Evolutionary conservation across 2,888 invertebrate genomes (phyloP).

Genomic region (Heliconius ismenius): DNA sequence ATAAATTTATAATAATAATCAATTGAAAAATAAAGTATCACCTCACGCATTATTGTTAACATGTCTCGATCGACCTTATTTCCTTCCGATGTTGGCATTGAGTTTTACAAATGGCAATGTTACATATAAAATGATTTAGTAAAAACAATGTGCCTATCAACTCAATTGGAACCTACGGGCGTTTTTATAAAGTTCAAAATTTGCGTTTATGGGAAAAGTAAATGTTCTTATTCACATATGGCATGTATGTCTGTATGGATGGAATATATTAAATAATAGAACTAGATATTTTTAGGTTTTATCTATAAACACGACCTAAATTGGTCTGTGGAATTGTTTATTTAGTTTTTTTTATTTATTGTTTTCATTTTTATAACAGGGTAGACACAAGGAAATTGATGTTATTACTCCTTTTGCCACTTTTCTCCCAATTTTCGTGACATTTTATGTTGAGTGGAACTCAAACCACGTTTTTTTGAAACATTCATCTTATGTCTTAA

Average conservation of each 20-base stretch:
- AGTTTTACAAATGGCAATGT: constrained; percentile 51
- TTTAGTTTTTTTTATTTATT: neutral
- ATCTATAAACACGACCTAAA: neutral
- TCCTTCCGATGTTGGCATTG: constrained; percentile 59
- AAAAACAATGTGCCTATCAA: neutral
- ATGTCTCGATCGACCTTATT: constrained; percentile 53
- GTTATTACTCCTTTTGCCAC: too few relatives aligned
- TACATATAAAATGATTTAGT: constrained; percentile 40
- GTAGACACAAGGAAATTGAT: too few relatives aligned
- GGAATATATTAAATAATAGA: constrained; percentile 37
- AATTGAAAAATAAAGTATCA: constrained; percentile 15
- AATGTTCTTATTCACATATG: constrained; percentile 35
- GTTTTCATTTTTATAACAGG: too few relatives aligned
- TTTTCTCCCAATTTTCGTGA: too few relatives aligned
- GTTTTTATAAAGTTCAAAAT: constrained; percentile 17
- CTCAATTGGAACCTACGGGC: neutral
- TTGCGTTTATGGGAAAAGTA: constrained; percentile 23
- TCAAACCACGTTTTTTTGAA: too few relatives aligned
- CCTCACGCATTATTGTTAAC: constrained; percentile 48
- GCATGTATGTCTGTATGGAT: constrained; percentile 34
- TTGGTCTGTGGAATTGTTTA: neutral
- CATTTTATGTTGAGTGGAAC: too few relatives aligned
- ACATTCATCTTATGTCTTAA: too few relatives aligned
- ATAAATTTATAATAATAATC: neutral
- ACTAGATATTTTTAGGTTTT: constrained; percentile 31